Evolutionary conservation across 2,113 vertebrate genomes (phyloP), one percentile per base, ranked within the genome.

Genomic region (Rhizomys pruinosus): DNA sequence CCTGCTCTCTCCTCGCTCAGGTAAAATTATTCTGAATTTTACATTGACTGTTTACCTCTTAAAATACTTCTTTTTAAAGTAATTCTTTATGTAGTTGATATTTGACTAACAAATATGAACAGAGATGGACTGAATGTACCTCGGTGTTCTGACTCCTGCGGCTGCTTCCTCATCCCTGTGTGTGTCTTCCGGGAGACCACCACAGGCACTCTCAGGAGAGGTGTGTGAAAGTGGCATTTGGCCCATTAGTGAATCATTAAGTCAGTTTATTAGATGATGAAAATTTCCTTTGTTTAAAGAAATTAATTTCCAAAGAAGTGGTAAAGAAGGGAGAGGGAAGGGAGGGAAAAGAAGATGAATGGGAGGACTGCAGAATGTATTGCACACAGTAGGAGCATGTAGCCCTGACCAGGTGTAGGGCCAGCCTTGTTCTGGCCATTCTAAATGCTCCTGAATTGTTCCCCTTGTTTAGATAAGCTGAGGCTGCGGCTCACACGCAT

Each of bases 401-500:
- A n/a, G n/a, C n/a, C n/a, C n/a, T n/a, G n/a, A n/a, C n/a, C n/a
- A n/a, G n/a, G n/a, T n/a, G n/a, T n/a, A n/a, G n/a, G n/a, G n/a
- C n/a, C n/a, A n/a, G n/a, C n/a, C n/a, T n/a, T n/a, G n/a, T n/a
- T n/a, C n/a, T n/a, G n/a, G n/a, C n/a, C n/a, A n/a, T n/a, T n/a
- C n/a, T n/a, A n/a, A n/a, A n/a, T n/a, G 2, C 12, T 25, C 47
- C 29, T 20, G 63, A 4, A 32, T 29, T 19, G 20, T 29, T 25
- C 7, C 47, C 32, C 16, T 0, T 20, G 2, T 37, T 85, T 2
- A 19, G n/a, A 17, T 7, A 69, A 12, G 27, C 3, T 55, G 37
- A 11, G 34, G 64, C 13, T 7, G 0, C 2, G 1, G 20, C 7
- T 15, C 22, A 42, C 16, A 1, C 37, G 37, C 3, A 0, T 1